phyloP scores from a whole-genome alignment of 2,888 invertebrate genomes.

The Stenotaenia linearis region DNA sequence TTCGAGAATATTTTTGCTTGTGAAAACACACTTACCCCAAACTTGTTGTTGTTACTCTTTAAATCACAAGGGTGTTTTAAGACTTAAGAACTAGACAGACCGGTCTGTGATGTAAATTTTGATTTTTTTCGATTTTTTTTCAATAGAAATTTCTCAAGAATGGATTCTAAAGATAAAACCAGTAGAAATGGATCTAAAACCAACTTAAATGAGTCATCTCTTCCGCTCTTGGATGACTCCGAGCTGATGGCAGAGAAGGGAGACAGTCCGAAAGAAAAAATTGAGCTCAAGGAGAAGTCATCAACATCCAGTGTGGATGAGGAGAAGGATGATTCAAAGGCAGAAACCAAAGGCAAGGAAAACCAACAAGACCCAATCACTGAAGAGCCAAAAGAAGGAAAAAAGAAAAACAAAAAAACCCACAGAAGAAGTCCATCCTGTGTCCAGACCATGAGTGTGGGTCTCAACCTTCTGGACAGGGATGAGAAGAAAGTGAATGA shows the following conservation, averaged over 20 bases:
- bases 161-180: slow-evolving; percentile 37
- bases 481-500: slow-evolving; percentile 45
- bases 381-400: slow-evolving; percentile 36
- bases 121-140: not conserved
- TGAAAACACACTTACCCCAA: too few species aligned
- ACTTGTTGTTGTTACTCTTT: not conserved
- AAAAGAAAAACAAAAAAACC: slow-evolving; percentile 36
- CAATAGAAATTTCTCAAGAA: not conserved
- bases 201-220: slow-evolving; percentile 42
- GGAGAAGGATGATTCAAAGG: slow-evolving; percentile 39
- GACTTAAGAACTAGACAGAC: not conserved
- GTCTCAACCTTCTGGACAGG: slow-evolving; percentile 46
- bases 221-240: slow-evolving; percentile 41
- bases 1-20: too few species aligned
- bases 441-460: slow-evolving; percentile 42
- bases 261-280: slow-evolving; percentile 39
- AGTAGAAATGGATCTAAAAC: slow-evolving; percentile 41
- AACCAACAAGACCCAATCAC: slow-evolving; percentile 33
- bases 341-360: slow-evolving; percentile 38
- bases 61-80: not conserved
- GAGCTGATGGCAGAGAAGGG: slow-evolving; percentile 35
- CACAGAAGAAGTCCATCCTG: slow-evolving; percentile 38
- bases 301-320: slow-evolving; percentile 34
- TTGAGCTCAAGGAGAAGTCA: slow-evolving; percentile 41
- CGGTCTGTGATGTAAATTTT: not conserved